Conservation (phyloP, 1,140 invertebrate genomes). For the Danaus plexippus region DNA sequence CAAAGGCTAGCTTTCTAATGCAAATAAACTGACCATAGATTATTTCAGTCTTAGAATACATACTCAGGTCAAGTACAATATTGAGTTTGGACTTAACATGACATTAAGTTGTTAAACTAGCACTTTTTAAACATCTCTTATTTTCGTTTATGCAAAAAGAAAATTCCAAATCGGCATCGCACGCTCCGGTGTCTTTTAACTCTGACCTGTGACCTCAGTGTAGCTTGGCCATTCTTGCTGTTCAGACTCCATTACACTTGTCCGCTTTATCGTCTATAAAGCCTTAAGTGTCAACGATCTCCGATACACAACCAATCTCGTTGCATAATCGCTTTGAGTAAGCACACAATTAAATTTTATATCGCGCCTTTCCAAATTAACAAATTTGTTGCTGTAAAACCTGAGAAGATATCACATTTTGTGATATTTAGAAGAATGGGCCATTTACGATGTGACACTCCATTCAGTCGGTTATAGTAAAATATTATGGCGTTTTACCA, state of each 20-base stretch:
- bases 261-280: constrained; percentile 51
- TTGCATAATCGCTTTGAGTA: constrained; percentile 23
- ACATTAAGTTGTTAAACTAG: background rate
- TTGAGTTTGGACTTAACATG: background rate
- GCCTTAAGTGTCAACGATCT: constrained; percentile 45
- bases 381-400: constrained; percentile 39
- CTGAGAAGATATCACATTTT: constrained; percentile 30
- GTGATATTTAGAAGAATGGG: constrained; percentile 27
- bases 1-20: constrained; percentile 26
- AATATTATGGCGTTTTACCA: constrained; percentile 42
- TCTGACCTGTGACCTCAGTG: constrained; percentile 37
- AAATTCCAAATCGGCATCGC: constrained; percentile 25
- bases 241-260: constrained; percentile 52
- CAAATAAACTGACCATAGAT: constrained; percentile 3
- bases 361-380: constrained; percentile 22
- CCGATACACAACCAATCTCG: constrained; percentile 24
- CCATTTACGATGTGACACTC: constrained; percentile 45
- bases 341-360: constrained; percentile 29
- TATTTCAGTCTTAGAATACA: constrained; percentile 1
- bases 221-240: constrained; percentile 29
- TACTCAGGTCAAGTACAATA: background rate
- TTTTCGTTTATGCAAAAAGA: constrained; percentile 23
- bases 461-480: constrained; percentile 46
- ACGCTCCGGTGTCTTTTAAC: constrained; percentile 32
- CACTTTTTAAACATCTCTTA: constrained; percentile 6